Base-by-base conservation (phyloP, 30 jellyfish, hydroid and myxozoan species). In the Aurelia sp. region DNA sequence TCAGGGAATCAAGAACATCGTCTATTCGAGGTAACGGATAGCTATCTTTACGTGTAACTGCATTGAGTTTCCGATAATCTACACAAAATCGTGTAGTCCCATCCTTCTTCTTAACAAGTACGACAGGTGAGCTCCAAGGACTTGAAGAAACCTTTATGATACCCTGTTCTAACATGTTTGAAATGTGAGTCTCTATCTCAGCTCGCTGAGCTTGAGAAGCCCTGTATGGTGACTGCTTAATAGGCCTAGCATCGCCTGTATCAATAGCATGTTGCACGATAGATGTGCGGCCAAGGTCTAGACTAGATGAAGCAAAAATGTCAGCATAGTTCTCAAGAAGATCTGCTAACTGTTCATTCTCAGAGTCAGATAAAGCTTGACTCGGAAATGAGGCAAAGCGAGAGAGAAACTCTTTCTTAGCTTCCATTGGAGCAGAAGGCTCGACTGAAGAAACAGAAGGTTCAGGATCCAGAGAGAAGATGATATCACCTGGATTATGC, bases 61-160 rank as follows among this genome's bases (percentile, higher is more conserved):
- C 87, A 47, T 90, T 90, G 11, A 82, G 63, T 15, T 66, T 68
- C 18, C 90, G 63, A 47, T 80, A 80, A 52, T 80, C 90, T 11
- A 80, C 15, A 58, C 96, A 82, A 51, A 90, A 67, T 13, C 69
- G 11, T 11, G 69, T 59, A 5, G 69, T 59, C 11, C 69, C 69
- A 5, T 59, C 55, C 69, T 59, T 59, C 69, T 59, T 59, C 69
- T 59, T 59, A 11, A 59, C 69, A 4, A 80, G 91, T 44, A 89
- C 95, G 9, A 74, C 78, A 3, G 97, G 97, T 9, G 95, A 57
- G 51, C 88, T 70, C 94, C 90, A 89, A 12, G 95, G 95, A 67
- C 95, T 72, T 8, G 41, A 18, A 44, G 55, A 53, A 69, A 69
- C 55, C 0, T 44, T 44, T 7, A 44, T 44, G 9, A 44, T 44